phyloP scores from a whole-genome alignment of 2,113 vertebrate genomes.

The Rattus rattus region DNA sequence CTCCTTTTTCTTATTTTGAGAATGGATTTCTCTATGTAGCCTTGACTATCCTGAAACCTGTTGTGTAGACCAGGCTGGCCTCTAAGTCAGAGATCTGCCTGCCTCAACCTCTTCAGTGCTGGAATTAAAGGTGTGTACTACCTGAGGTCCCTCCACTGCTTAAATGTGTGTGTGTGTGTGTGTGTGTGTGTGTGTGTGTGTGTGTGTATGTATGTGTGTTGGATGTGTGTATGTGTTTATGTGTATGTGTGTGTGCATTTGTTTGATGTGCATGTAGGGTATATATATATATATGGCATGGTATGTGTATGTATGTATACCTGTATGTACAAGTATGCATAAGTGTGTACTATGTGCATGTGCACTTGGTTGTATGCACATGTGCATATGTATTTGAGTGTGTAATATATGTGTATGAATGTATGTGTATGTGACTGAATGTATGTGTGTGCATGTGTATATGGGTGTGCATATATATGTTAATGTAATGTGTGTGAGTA shows the following conservation, averaged over 20 bases:
- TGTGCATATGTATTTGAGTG: not conserved
- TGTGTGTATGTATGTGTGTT: not conserved
- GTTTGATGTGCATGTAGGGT: not conserved
- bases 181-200: not conserved
- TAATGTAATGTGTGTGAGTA: not conserved
- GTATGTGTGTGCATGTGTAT: not conserved
- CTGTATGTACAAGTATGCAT: too few relatives aligned
- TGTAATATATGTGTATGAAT: not conserved
- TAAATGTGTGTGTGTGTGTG: not conserved
- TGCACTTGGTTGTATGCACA: not conserved
- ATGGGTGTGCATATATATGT: too few relatives aligned
- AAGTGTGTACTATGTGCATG: not conserved
- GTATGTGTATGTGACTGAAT: not conserved
- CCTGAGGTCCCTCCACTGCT: not conserved
- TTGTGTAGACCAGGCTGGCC: not conserved
- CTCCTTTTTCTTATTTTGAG: not conserved
- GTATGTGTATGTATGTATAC: not conserved
- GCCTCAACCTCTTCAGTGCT: not conserved
- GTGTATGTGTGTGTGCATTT: not conserved
- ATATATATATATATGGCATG: too few relatives aligned
- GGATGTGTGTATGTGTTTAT: not conserved
- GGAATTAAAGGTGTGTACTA: not conserved
- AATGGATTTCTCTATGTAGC: not conserved
- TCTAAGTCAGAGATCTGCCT: not conserved
- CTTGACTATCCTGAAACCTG: not conserved